Conservation (phyloP, 2,888 invertebrate genomes). For the Argyresthia goedartella region DNA sequence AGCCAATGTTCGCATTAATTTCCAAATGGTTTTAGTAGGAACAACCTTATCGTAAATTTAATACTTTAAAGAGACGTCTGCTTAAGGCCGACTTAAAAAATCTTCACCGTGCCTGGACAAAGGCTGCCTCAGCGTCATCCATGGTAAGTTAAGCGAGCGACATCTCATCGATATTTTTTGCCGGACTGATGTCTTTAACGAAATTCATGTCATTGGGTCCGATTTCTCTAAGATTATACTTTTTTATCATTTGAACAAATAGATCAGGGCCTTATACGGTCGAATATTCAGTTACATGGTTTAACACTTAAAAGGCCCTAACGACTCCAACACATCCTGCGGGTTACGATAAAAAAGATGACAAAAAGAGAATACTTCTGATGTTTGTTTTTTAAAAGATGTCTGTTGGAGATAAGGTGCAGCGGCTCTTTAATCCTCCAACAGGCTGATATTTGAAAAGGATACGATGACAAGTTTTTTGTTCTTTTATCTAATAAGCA, state of each 20-base stretch:
- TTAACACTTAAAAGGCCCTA: conserved; percentile 72
- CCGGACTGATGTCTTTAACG: conserved; percentile 61
- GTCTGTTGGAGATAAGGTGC: conserved; percentile 64
- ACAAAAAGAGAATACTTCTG: conserved; percentile 65
- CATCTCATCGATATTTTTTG: conserved; percentile 65
- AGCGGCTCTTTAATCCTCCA: conserved; percentile 68
- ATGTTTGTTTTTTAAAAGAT: conserved; percentile 71
- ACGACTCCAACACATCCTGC: conserved; percentile 71
- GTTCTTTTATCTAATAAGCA: conserved; percentile 60
- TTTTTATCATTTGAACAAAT: conserved; percentile 69
- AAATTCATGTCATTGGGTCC: conserved; percentile 67
- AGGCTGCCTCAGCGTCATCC: conserved; percentile 38
- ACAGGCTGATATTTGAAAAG: conserved; percentile 69
- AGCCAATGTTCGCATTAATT: too few relatives aligned
- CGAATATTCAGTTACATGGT: conserved; percentile 71
- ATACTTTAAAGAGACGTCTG: conserved; percentile 47
- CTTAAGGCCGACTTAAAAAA: conserved; percentile 45
- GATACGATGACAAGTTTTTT: conserved; percentile 69
- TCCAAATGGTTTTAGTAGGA: too few relatives aligned
- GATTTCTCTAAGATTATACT: conserved; percentile 65
- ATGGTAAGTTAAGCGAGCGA: conserved; percentile 43
- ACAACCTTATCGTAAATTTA: conserved; percentile 53
- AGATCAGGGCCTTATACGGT: conserved; percentile 65
- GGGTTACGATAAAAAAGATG: conserved; percentile 68
- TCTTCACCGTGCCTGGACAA: conserved; percentile 46